These are phyloP conservation scores for Nilaparvata lugens DNA, from an alignment of 1,140 invertebrate genomes.

Conservation along the genomic window DNA sequence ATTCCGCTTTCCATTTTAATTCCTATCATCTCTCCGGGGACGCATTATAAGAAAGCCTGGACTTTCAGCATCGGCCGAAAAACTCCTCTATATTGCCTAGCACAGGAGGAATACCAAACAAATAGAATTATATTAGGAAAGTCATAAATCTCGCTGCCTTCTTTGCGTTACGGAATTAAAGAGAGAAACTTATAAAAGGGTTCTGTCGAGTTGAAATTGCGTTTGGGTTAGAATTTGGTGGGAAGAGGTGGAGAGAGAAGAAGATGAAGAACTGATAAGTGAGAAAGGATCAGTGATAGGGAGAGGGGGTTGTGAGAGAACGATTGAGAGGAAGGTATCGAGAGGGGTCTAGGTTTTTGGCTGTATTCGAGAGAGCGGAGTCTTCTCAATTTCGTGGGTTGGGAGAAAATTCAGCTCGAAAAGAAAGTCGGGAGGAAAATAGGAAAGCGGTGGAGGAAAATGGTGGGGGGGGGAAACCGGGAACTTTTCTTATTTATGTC, in stretches of 20 bases:
- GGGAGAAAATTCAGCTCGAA: not conserved
- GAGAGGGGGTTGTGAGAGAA: not conserved
- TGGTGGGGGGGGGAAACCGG: not conserved
- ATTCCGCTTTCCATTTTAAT: too few species aligned
- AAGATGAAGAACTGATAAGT: not conserved
- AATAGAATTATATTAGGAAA: conserved; percentile 1
- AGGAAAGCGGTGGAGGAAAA: not conserved
- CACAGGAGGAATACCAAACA: not conserved
- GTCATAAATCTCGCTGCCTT: not conserved
- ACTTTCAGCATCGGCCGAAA: too few species aligned
- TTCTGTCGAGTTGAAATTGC: not conserved
- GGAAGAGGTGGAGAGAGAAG: too few species aligned
- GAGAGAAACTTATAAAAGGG: conserved; percentile 4
- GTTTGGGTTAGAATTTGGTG: too few species aligned
- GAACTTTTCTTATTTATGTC: conserved; percentile 3
- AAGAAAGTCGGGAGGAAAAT: not conserved
- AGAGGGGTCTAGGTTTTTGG: too few species aligned
- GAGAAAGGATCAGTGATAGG: not conserved
- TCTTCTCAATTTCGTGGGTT: too few species aligned
- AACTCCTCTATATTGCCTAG: not conserved
- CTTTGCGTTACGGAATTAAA: conserved; percentile 1
- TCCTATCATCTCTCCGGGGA: too few species aligned
- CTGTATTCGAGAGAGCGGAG: too few species aligned
- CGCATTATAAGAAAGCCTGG: too few species aligned
- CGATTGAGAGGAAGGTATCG: not conserved